Percentiles rank a stretch among this genome's conserved stretches.
Evolutionary conservation across 64 coral and sea anemone species (phyloP).

Genomic region (Montipora capricornis): DNA sequence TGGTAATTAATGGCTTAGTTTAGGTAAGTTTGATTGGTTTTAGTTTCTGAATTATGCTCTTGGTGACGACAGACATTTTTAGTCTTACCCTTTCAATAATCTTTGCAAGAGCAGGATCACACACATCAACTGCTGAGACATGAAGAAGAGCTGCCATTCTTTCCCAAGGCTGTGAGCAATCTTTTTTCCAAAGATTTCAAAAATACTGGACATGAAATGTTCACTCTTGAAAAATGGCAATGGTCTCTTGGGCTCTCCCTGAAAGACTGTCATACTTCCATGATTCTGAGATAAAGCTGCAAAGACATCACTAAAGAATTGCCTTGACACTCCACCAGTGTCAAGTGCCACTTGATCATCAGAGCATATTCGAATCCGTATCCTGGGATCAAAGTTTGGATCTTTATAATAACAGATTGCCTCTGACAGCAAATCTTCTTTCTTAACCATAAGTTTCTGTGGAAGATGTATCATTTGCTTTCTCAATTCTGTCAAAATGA

Average conservation of each 20-base stretch:
- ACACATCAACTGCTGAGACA: slow-evolving; percentile 58
- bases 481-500: no score
- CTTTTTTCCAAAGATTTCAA: slow-evolving; percentile 36
- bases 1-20: no score
- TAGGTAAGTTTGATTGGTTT: no score
- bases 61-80: no score
- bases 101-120: slow-evolving; percentile 13
- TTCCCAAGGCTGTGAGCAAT: slow-evolving; percentile 72
- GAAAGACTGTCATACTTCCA: not conserved
- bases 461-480: no score
- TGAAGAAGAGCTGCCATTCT: slow-evolving; percentile 62
- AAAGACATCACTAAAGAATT: slow-evolving; percentile 24
- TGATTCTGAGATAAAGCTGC: slow-evolving; percentile 4
- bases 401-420: no score
- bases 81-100: slow-evolving; percentile 60
- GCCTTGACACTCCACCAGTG: slow-evolving; percentile 33
- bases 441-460: no score
- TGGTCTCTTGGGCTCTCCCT: slow-evolving; percentile 8
- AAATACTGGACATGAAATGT: slow-evolving; percentile 26
- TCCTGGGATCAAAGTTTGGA: no score
- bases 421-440: no score
- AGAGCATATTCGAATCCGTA: no score
- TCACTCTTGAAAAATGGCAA: slow-evolving; percentile 29
- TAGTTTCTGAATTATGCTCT: no score
- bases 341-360: slow-evolving; percentile 55